phyloP scores from a whole-genome alignment of 2,888 invertebrate genomes.

The Dryobotodes eremita region DNA sequence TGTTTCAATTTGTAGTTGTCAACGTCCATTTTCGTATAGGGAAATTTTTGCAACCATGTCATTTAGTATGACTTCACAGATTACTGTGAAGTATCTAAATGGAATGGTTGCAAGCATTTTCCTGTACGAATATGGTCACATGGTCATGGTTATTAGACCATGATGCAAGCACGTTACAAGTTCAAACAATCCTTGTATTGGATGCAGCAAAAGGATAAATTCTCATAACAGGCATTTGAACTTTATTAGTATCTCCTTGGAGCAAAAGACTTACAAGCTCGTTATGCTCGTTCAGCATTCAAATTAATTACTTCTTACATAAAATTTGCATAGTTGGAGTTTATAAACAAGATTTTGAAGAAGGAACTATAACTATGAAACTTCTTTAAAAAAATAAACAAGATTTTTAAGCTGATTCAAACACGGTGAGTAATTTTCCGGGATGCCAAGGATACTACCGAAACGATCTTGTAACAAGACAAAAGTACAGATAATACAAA shows the following conservation, averaged over 20 bases:
- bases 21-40: slow-evolving; percentile 25
- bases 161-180: slow-evolving; percentile 38
- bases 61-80: slow-evolving; percentile 39
- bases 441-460: slow-evolving; percentile 31
- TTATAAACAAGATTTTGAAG: slow-evolving; percentile 2
- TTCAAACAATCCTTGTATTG: slow-evolving; percentile 33
- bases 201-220: slow-evolving; percentile 29
- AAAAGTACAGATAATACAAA: slow-evolving; percentile 22
- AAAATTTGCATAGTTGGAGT: not conserved
- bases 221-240: slow-evolving; percentile 15
- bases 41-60: slow-evolving; percentile 47
- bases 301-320: not conserved
- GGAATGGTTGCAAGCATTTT: no score
- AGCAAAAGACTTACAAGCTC: not conserved
- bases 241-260: slow-evolving; percentile 11
- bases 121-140: not conserved
- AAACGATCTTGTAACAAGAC: slow-evolving; percentile 28
- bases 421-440: slow-evolving; percentile 27
- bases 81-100: no score
- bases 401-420: slow-evolving; percentile 21
- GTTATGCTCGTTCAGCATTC: not conserved
- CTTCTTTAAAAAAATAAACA: slow-evolving; percentile 18
- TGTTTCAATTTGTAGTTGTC: slow-evolving; percentile 17
- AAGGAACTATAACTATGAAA: slow-evolving; percentile 19
- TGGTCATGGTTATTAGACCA: not conserved